These are phyloP conservation scores for Delphinapterus leucas DNA, from an alignment of 2,113 vertebrate species.

Conservation along the genomic window DNA sequence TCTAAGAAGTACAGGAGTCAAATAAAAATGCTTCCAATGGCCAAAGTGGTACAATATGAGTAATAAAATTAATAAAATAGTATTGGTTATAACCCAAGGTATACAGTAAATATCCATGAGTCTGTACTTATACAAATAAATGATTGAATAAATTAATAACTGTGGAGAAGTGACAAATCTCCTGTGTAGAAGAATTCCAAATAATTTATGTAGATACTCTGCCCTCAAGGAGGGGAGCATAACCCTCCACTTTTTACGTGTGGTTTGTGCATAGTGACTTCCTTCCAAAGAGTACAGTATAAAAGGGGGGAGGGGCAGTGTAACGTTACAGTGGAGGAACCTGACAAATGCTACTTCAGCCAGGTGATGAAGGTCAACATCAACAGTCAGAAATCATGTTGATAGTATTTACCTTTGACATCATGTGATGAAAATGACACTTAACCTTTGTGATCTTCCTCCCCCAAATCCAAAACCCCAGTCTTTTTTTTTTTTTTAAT, in stretches of 20 bases:
- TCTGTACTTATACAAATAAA: background rate
- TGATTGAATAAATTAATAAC: background rate
- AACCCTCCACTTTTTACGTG: background rate
- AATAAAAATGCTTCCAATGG: background rate
- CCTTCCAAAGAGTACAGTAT: background rate
- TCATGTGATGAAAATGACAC: background rate
- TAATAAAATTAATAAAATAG: background rate
- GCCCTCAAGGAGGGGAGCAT: background rate
- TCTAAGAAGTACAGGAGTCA: background rate
- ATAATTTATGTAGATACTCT: background rate
- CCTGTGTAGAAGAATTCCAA: background rate
- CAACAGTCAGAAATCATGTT: background rate
- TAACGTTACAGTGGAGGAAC: background rate
- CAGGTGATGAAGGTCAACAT: background rate
- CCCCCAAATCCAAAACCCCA: background rate
- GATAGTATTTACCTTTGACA: background rate
- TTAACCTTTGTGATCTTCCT: background rate
- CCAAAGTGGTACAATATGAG: background rate
- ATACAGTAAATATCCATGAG: background rate
- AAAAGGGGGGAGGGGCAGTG: background rate
- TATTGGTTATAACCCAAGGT: background rate
- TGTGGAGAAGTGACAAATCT: background rate
- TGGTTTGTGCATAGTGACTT: background rate
- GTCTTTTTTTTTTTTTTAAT: background rate
- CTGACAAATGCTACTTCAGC: background rate